Evolutionary conservation across 1,140 invertebrate species (phyloP).

Genomic region (Drosophila nikananu): DNA sequence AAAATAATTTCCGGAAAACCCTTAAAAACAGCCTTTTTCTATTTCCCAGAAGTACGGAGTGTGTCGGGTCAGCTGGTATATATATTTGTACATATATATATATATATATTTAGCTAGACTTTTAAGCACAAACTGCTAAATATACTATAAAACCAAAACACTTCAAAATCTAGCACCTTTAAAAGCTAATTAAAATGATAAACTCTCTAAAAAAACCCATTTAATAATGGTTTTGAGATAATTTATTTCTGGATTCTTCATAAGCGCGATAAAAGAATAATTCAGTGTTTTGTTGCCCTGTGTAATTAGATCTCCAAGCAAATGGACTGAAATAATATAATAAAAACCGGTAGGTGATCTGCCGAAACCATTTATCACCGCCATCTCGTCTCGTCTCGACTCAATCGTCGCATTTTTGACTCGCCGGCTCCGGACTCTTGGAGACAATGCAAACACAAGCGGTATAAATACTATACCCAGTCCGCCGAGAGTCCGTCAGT

Average conservation of each 20-base stretch:
- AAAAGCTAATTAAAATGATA: background rate
- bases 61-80: too few relatives aligned
- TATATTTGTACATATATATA: too few relatives aligned
- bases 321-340: conserved; percentile 36
- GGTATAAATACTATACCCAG: conserved; percentile 60
- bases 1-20: too few relatives aligned
- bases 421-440: conserved; percentile 16
- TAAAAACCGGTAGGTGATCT: conserved; percentile 63
- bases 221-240: too few relatives aligned
- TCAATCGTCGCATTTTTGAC: conserved; percentile 11
- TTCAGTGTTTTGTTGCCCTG: conserved; percentile 12
- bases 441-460: conserved; percentile 16
- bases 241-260: background rate
- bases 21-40: too few relatives aligned
- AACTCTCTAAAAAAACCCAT: background rate
- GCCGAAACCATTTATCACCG: conserved; percentile 49
- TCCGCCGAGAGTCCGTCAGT: conserved; percentile 54
- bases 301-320: conserved; percentile 66
- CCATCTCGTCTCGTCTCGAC: conserved; percentile 8
- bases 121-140: too few relatives aligned
- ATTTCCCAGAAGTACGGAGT: too few relatives aligned
- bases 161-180: background rate
- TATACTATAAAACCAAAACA: too few relatives aligned
- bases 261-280: background rate
- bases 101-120: too few relatives aligned